Base-by-base conservation (phyloP, 2,888 invertebrate species). In the Philereme vetulata region DNA sequence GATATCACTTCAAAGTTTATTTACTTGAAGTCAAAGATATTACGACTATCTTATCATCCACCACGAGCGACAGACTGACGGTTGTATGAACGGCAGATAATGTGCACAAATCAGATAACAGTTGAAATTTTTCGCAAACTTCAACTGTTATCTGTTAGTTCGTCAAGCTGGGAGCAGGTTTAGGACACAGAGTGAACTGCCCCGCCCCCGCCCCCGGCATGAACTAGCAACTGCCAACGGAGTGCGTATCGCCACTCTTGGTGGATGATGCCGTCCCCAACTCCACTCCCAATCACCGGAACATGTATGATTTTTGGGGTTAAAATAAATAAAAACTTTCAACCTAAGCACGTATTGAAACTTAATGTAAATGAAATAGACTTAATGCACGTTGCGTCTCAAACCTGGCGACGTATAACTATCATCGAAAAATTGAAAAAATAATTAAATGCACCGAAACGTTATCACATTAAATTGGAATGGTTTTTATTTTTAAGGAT, bases 251-350 rank as follows among this genome's bases (percentile, higher is more conserved):
- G 33, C 40, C 11, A 21, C 32, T 35, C 10, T 40, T 40, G 6
- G 21, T 11, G 48, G 52, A 60, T n/a, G 51, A 42, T 47, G 61
- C 61, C 61, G 50, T 57, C 61, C 57, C 61, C 61, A 62, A 57
- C 61, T 40, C 57, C 61, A 57, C 57, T 57, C 61, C 61, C 61
- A 11, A 56, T 42, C 61, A 36, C 61, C 61, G 9, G 49, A 49
- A 43, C 43, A 43, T 11, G 4, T 43, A 40, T 21, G 21, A 21
- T 21, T 21, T 21, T 21, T 21, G 21, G 2, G 21, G 1, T 21
- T 21, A 21, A 21, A 21, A 21, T 21, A 21, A 21, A 21, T 21
- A 21, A 21, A 21, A 21, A 21, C 1, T 21, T 21, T 21, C 21
- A 21, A 21, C 21, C 43, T 5, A 5, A 5, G 5, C 4, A 43